Evolutionary conservation across 2,888 invertebrate genomes (phyloP).

Genomic region (Sarcophaga rosellei): DNA sequence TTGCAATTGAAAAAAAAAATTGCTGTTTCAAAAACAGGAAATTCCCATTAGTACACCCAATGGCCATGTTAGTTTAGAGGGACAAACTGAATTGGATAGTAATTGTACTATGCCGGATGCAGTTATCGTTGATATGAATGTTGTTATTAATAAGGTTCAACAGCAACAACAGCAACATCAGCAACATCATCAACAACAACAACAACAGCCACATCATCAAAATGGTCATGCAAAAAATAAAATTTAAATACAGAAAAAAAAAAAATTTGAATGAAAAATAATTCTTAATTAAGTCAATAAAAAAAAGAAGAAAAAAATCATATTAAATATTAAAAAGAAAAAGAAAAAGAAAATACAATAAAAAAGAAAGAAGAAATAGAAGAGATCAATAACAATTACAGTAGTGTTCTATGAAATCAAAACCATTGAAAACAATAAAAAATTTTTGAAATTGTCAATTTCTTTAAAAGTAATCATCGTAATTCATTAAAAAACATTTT

Average conservation of each 20-base stretch:
- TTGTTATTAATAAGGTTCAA: conserved; percentile 76
- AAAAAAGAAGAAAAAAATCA: not conserved
- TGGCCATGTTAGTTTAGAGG: conserved; percentile 81
- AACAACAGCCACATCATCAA: conserved; percentile 62
- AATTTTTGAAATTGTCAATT: not conserved
- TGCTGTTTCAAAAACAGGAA: conserved; percentile 80
- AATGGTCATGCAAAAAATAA: conserved; percentile 69
- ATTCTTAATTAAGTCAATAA: conserved; percentile 15
- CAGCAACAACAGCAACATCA: conserved; percentile 50
- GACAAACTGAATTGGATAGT: conserved; percentile 82
- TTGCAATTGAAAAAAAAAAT: conserved; percentile 10
- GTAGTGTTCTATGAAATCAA: not conserved
- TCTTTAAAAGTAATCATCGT: not conserved
- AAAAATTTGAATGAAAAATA: not conserved
- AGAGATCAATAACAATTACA: not conserved
- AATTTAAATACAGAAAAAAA: conserved; percentile 56
- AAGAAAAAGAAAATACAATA: not conserved
- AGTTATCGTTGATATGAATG: conserved; percentile 84
- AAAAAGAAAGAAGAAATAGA: not conserved
- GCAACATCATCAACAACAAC: conserved; percentile 3
- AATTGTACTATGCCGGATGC: conserved; percentile 83
- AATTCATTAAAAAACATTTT: not conserved
- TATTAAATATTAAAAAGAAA: conserved; percentile 9
- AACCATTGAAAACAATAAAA: not conserved
- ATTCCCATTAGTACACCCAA: conserved; percentile 81